Evolutionary conservation across 2,888 invertebrate species (phyloP).

Genomic region (Leucania comma): DNA sequence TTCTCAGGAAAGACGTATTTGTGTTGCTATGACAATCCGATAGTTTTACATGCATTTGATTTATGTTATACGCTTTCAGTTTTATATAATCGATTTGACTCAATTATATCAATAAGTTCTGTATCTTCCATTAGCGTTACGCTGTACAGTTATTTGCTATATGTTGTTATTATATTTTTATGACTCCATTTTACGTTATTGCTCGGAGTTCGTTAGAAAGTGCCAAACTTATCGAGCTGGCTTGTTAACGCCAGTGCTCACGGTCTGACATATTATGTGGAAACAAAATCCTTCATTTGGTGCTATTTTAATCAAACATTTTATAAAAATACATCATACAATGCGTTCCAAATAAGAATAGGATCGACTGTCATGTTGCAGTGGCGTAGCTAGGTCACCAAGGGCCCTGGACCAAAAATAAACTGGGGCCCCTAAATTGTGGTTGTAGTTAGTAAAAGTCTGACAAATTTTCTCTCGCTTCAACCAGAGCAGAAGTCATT

Average conservation of each 20-base stretch:
- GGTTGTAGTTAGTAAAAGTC: too few relatives aligned
- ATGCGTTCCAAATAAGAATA: too few relatives aligned
- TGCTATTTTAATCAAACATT: neutral
- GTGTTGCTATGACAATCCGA: conserved; percentile 48
- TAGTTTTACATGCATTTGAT: conserved; percentile 68
- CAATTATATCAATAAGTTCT: conserved; percentile 72
- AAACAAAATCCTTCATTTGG: neutral
- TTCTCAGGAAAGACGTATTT: conserved; percentile 21
- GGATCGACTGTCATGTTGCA: too few relatives aligned
- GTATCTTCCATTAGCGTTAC: conserved; percentile 84
- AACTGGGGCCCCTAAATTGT: too few relatives aligned
- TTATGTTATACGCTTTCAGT: conserved; percentile 66
- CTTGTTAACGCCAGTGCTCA: conserved; percentile 58
- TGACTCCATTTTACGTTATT: conserved; percentile 76
- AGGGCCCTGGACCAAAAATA: too few relatives aligned
- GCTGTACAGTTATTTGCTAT: conserved; percentile 79
- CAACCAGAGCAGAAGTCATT: too few relatives aligned
- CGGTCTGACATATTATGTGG: conserved; percentile 14
- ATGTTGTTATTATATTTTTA: conserved; percentile 76
- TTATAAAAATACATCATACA: neutral
- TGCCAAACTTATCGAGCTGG: conserved; percentile 75
- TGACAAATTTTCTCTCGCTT: too few relatives aligned
- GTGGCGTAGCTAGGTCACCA: too few relatives aligned
- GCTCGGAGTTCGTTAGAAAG: conserved; percentile 75
- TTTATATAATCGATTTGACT: conserved; percentile 54